phyloP scores from a whole-genome alignment of 2,888 invertebrate species.

The Archips crataeganus region DNA sequence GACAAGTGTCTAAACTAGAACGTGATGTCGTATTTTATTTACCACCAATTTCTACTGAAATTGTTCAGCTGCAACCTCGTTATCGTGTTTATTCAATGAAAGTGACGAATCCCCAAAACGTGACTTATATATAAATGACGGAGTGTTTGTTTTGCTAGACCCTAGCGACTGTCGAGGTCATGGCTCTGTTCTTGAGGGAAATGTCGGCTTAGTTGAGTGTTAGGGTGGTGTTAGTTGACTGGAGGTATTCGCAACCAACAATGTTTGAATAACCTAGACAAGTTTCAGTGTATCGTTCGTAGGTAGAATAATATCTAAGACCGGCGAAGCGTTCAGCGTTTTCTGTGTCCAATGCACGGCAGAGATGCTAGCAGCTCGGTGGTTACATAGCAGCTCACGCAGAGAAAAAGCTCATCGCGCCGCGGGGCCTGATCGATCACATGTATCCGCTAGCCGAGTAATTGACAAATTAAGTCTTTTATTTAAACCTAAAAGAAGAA shows the following conservation, averaged over 20 bases:
- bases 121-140: neutral
- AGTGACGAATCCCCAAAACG: conserved; percentile 3
- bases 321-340: no score
- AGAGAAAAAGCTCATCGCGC: no score
- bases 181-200: neutral
- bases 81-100: neutral
- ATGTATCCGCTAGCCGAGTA: no score
- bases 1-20: neutral
- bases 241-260: neutral
- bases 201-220: neutral
- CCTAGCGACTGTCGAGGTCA: conserved; percentile 7
- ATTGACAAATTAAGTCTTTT: no score
- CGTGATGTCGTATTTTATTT: neutral
- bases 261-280: neutral
- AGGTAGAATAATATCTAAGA: no score
- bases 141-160: neutral
- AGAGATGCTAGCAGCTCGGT: no score
- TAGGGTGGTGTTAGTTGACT: neutral
- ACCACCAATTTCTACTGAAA: neutral
- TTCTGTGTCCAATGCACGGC: no score
- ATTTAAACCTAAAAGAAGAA: no score
- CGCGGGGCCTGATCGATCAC: no score
- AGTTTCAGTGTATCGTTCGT: neutral
- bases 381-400: no score
- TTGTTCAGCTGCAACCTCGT: conserved; percentile 3